phyloP scores from a whole-genome alignment of 2,797 vertebrate species.

The Loriculus beryllinus region DNA sequence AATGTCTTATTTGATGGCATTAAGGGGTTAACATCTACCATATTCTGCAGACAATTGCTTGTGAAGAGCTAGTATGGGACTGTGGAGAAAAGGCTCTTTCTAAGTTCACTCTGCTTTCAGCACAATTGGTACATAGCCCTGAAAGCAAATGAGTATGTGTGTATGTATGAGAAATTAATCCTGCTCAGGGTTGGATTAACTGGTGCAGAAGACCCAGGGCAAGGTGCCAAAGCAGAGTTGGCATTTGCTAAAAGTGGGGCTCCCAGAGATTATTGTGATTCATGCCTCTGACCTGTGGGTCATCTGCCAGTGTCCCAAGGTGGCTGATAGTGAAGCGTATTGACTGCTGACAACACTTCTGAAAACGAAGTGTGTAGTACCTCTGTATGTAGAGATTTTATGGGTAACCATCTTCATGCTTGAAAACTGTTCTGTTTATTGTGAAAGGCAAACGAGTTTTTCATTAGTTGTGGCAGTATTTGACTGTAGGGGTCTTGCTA shows the following conservation, averaged over 20 bases:
- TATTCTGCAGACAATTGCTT: not conserved
- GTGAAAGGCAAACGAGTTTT: not conserved
- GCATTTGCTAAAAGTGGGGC: slow-evolving; percentile 38
- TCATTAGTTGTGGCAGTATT: not conserved
- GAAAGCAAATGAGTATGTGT: not conserved
- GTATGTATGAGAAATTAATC: slow-evolving; percentile 5
- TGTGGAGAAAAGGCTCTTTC: not conserved
- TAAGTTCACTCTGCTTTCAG: not conserved
- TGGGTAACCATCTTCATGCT: not conserved
- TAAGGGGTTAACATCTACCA: not conserved
- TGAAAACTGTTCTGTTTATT: not conserved
- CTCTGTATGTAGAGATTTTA: not conserved
- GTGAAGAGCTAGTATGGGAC: not conserved
- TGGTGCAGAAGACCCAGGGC: slow-evolving; percentile 48
- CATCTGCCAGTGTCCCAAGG: not conserved
- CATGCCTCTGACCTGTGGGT: not conserved
- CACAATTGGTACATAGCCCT: not conserved
- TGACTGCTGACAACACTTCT: not conserved
- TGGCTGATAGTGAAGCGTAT: rapidly evolving
- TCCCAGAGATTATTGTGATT: slow-evolving; percentile 16
- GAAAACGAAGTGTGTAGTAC: not conserved
- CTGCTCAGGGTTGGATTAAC: slow-evolving; percentile 33
- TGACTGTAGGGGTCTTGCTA: not conserved
- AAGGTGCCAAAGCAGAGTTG: slow-evolving; percentile 22
- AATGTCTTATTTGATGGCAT: not conserved